These are phyloP conservation scores for Meloe dianella DNA, from an alignment of 2,888 invertebrate species.

Conservation along the genomic window DNA sequence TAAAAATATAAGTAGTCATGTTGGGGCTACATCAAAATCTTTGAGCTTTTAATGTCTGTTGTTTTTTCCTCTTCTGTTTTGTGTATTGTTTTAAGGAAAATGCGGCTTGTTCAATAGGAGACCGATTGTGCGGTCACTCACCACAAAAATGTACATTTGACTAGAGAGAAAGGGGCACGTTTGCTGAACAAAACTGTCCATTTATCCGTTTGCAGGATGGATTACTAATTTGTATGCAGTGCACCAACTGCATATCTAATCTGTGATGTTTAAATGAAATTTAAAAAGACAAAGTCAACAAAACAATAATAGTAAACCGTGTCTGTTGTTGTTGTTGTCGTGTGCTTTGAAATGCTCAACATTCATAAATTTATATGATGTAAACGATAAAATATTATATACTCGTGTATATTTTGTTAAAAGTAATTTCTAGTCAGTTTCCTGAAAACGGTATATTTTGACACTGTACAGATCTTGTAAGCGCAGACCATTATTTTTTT, in stretches of 20 bases:
- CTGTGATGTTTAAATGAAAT: constrained; percentile 7
- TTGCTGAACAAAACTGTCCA: constrained; percentile 11
- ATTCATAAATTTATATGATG: background rate
- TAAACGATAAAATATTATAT: background rate
- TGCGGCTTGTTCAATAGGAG: background rate
- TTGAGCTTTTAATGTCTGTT: background rate
- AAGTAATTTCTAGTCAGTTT: background rate
- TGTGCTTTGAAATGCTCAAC: background rate
- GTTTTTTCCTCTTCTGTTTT: background rate
- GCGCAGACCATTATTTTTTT: no score
- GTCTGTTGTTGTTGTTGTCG: background rate
- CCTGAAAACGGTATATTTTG: background rate
- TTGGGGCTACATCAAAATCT: no score
- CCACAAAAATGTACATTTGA: background rate
- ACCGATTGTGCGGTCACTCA: constrained; percentile 8
- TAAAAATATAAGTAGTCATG: no score
- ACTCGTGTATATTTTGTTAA: background rate
- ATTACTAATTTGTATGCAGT: constrained; percentile 11
- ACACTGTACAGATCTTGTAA: background rate
- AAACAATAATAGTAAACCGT: background rate
- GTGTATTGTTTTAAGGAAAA: background rate
- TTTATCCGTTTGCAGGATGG: constrained; percentile 11
- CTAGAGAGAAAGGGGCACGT: background rate
- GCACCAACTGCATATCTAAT: constrained; percentile 17
- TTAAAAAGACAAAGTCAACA: background rate